Conservation (phyloP, 1,140 invertebrate genomes). For the Danaus plexippus region DNA sequence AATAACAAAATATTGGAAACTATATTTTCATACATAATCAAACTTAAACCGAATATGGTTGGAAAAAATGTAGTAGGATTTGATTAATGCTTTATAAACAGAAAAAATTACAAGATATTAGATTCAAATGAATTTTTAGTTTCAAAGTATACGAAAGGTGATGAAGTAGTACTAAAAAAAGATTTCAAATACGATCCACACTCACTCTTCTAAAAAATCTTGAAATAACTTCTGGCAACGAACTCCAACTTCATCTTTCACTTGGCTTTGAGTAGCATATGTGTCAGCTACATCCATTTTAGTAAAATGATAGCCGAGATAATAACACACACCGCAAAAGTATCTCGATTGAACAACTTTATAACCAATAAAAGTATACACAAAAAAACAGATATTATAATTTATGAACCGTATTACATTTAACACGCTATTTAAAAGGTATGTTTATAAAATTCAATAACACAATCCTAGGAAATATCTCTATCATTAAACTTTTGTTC, state of each 20-base stretch:
- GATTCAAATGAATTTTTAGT: too few species aligned
- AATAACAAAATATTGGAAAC: too few species aligned
- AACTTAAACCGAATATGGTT: too few species aligned
- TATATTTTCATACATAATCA: too few species aligned
- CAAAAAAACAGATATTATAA: constrained; percentile 1
- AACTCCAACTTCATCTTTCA: constrained; percentile 91
- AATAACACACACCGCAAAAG: too few species aligned
- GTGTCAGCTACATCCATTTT: constrained; percentile 78
- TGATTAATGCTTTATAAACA: too few species aligned
- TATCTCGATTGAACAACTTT: too few species aligned
- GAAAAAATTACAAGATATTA: too few species aligned
- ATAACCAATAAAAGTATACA: not conserved
- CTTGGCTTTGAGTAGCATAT: constrained; percentile 75
- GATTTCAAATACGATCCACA: constrained; percentile 22
- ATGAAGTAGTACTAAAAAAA: not conserved
- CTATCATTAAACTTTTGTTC: not conserved
- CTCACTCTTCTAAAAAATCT: constrained; percentile 96
- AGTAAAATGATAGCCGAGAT: not conserved
- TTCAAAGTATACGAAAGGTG: not conserved
- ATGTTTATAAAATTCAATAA: not conserved
- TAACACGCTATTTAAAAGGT: constrained; percentile 11
- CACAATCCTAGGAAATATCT: not conserved
- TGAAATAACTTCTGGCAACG: constrained; percentile 96
- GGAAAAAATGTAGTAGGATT: too few species aligned
- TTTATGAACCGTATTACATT: not conserved